These are phyloP conservation scores for Machaerirhynchus nigripectus DNA, from an alignment of 2,113 vertebrate genomes.

Conservation along the genomic window DNA sequence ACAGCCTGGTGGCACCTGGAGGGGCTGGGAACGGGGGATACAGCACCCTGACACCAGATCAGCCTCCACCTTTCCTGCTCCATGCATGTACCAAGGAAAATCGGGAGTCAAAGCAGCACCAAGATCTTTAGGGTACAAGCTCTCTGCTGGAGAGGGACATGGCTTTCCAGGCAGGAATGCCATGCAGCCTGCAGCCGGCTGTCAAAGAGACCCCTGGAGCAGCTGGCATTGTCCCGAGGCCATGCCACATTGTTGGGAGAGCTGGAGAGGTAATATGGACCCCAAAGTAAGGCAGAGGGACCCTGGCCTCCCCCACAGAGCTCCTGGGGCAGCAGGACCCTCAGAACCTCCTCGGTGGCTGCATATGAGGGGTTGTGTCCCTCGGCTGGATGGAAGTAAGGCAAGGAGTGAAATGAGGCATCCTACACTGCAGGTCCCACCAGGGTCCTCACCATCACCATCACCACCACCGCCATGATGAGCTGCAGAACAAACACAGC, in stretches of 20 bases:
- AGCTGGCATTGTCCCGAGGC: rapidly evolving
- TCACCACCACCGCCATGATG: rapidly evolving
- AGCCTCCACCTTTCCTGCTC: neutral
- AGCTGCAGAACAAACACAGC: neutral
- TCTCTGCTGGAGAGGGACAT: neutral
- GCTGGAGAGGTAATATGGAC: neutral
- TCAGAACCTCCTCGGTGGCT: rapidly evolving
- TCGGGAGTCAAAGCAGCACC: neutral
- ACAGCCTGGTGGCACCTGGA: rapidly evolving
- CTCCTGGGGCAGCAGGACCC: neutral
- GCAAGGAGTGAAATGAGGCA: neutral
- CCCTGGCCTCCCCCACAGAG: rapidly evolving
- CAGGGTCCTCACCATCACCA: neutral
- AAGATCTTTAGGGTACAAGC: neutral
- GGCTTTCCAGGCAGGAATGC: neutral
- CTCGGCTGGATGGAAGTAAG: neutral
- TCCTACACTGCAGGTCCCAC: neutral
- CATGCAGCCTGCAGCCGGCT: neutral
- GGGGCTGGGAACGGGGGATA: neutral
- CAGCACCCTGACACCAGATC: neutral
- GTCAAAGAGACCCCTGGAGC: neutral
- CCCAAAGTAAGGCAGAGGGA: neutral
- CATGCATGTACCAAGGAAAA: no score
- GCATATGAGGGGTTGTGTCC: neutral
- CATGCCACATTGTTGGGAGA: neutral